Evolutionary conservation across 2,797 vertebrate species (phyloP), one percentile per base, ranked within the genome.

Genomic region (Odontamblyopus rebecca): DNA sequence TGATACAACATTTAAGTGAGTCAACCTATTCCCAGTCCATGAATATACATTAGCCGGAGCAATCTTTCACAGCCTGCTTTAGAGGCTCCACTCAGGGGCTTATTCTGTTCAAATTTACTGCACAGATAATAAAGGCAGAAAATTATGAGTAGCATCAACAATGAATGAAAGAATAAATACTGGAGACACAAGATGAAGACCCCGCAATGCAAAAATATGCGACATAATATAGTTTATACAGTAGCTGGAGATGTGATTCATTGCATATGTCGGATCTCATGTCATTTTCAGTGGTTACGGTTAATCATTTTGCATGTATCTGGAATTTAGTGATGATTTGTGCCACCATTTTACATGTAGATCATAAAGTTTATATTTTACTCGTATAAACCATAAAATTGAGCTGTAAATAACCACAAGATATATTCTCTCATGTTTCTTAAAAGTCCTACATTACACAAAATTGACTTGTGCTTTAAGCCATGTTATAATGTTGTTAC

Each of bases 11-110:
- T 77, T 70, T 79, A 77, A 81, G 53, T 64, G 65, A 81, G 51
- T 74, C 77, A 75, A 78, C 69, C 74, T 82, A 83, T 82, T 90
- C 87, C 88, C 89, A 80, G 19, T 67, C 77, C 88, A 87, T 90
- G 88, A 88, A 89, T 89, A 88, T 77, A 77, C 82, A 89, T 88
- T 48, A 75, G 61, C 56, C 74, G 64, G 23, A 72, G 65, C 69
- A 79, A 69, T 82, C 83, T 82, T 72, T 67, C 30, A 27, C 65
- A 67, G 29, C 38, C 59, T 75, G 69, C 16, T 69, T 62, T 73
- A 32, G 75, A 32, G 75, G 51, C 29, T 1, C 1, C 23, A 32
- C 64, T 71, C 70, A 35, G 69, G 61, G 59, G 80, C 73, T 57
- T 69, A 68, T 77, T 63, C 30, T 73, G 73, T 76, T 81, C 57